Base-by-base conservation (phyloP, 1,140 invertebrate genomes). In the Piezodorus guildinii region DNA sequence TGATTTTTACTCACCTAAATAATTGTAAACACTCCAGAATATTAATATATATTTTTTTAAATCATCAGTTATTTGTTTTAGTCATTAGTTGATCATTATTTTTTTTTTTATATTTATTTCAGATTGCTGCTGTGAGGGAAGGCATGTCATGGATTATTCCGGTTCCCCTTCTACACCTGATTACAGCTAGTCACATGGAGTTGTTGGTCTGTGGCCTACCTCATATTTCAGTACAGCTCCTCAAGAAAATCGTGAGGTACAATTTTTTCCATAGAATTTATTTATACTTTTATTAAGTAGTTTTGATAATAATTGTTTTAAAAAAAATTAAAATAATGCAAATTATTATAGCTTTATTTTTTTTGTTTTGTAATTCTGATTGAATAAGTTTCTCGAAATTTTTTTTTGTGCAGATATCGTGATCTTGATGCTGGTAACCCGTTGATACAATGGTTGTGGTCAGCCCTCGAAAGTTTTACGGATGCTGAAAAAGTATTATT, bases 101-200 rank as follows among this genome's bases (percentile, higher is more conserved):
- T 27, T 39, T 10, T 10, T 39, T 21, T 56, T 30, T 56, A 9
- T 16, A 56, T 30, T 56, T 9, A 16, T 56, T 56, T 56, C 69
- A 81, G 80, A 76, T 83, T 43, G 73, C 77, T 2, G 78, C 81
- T 12, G 76, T 86, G 17, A 70, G 83, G 58, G 83, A 84, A 69
- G 84, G 84, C 2, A 84, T 86, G 82, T 74, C 82, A 0, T 80
- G 81, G 67, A 81, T 86, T 34, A 77, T 85, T 39, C 83, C 84
- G 14, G 81, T 85, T 1, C 83, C 84, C 4, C 71, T 85, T 21
- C 67, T 86, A 15, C 81, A 80, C 3, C 71, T 86, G 21, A 74
- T 85, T 63, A 84, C 83, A 4, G 78, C 79, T 1, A 72, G 77
- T 45, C 75, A 82, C 68, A 72, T 85, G 63, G 84, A 86, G 72